Evolutionary conservation across 2,888 invertebrate genomes (phyloP), one percentile per base, ranked within the genome.

Genomic region (Fabriciana adippe): DNA sequence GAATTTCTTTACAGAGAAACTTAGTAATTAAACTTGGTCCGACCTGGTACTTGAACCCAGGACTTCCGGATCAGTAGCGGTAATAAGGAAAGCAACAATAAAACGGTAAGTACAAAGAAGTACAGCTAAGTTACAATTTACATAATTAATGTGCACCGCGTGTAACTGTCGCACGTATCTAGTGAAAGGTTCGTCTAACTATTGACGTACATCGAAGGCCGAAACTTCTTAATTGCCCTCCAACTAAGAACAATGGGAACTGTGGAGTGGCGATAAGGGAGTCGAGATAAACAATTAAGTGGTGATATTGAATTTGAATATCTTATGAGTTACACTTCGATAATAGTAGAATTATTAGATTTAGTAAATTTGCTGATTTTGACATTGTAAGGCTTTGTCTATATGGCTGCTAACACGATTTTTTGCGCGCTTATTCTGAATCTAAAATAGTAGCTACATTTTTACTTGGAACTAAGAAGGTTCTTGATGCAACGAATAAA

Each of bases 281-380:
- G 21, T 55, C 18, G 57, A 55, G 66, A 64, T 63, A 63, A 59
- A 70, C 66, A 66, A 66, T 70, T 66, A 51, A 50, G 64, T 47
- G 47, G 47, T 56, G 59, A 55, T 65, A 71, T 69, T 69, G 66
- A 69, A 71, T 68, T 66, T 59, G 54, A 65, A 67, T 61, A 50
- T 61, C 60, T 66, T 50, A 60, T 60, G 50, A 61, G 66, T 55
- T 61, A 41, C 54, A 61, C 15, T 66, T n/a, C 18, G 60, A 41
- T 18, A 41, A 50, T 50, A 61, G 45, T 48, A 50, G 57, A 64
- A 51, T 59, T 59, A 59, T 59, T 31, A 26, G 59, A 59, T 26
- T 59, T 48, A 26, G 59, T 59, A 26, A 31, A 48, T 59, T 59
- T 16, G n/a, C n/a, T 31, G 13, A 59, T 48, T 59, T 59, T 16